phyloP scores from a whole-genome alignment of 2,888 invertebrate species.

The Drosophila picticornis region DNA sequence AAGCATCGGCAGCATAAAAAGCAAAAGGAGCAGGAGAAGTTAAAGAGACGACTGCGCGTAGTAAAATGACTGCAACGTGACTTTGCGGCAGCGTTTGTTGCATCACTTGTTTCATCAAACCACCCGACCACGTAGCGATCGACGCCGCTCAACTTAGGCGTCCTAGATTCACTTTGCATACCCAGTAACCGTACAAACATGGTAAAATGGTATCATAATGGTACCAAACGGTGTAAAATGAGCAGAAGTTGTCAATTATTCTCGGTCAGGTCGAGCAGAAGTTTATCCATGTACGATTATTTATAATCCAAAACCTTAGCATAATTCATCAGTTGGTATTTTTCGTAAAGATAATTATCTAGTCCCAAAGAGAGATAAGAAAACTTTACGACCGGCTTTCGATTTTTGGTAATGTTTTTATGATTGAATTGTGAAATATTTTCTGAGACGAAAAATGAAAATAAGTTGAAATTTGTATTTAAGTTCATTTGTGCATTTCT shows the following conservation, averaged over 20 bases:
- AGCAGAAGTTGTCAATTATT: not conserved
- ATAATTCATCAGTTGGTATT: not conserved
- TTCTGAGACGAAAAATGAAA: not conserved
- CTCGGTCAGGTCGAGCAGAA: not conserved
- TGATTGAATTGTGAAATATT: not conserved
- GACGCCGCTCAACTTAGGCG: not conserved
- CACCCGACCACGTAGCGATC: constrained; percentile 23
- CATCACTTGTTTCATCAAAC: constrained; percentile 51
- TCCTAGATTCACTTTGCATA: not conserved
- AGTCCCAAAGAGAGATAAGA: not conserved
- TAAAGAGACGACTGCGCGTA: not conserved
- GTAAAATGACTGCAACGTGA: constrained; percentile 1
- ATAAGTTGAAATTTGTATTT: not conserved
- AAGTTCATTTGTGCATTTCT: not conserved
- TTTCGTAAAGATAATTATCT: not conserved
- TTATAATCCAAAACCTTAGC: not conserved
- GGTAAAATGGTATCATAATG: not conserved
- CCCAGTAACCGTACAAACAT: not conserved
- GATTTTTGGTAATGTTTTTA: not conserved
- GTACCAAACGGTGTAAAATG: not conserved
- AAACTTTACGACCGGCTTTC: not conserved
- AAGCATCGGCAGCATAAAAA: not conserved
- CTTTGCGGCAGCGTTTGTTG: constrained; percentile 21
- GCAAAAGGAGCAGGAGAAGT: not conserved
- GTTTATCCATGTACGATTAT: not conserved